Conservation (phyloP, 2,888 invertebrate genomes). For the Disparrhopalites patrizii region DNA sequence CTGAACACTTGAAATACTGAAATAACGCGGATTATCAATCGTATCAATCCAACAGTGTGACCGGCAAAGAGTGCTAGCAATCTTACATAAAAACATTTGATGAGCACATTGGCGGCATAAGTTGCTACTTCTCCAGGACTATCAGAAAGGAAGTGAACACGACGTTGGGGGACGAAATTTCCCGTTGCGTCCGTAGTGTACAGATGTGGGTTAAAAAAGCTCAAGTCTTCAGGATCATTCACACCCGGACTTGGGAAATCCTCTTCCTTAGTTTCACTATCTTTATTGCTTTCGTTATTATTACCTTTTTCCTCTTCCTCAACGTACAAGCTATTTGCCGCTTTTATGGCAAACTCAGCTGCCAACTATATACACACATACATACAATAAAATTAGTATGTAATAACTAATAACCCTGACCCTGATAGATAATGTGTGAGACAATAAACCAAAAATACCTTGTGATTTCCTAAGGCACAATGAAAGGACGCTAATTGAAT, state of each 20-base stretch:
- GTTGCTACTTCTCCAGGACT: conserved; percentile 38
- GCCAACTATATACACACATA: conserved; percentile 31
- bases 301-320: not conserved
- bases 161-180: conserved; percentile 32
- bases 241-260: not conserved
- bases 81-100: conserved; percentile 41
- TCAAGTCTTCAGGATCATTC: conserved; percentile 25
- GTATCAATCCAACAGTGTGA: no score
- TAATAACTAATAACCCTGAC: not conserved
- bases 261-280: not conserved
- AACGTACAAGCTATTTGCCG: conserved; percentile 17
- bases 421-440: not conserved
- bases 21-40: no score
- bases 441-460: conserved; percentile 30
- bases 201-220: conserved; percentile 38
- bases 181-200: conserved; percentile 33
- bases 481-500: conserved; percentile 40
- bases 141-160: conserved; percentile 46
- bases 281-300: not conserved
- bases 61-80: no score
- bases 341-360: conserved; percentile 39
- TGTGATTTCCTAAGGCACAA: conserved; percentile 36
- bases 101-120: conserved; percentile 43
- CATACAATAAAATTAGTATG: not conserved
- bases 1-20: no score